Base-by-base conservation (phyloP, 2,888 invertebrate genomes). In the Nephrotoma appendiculata region DNA sequence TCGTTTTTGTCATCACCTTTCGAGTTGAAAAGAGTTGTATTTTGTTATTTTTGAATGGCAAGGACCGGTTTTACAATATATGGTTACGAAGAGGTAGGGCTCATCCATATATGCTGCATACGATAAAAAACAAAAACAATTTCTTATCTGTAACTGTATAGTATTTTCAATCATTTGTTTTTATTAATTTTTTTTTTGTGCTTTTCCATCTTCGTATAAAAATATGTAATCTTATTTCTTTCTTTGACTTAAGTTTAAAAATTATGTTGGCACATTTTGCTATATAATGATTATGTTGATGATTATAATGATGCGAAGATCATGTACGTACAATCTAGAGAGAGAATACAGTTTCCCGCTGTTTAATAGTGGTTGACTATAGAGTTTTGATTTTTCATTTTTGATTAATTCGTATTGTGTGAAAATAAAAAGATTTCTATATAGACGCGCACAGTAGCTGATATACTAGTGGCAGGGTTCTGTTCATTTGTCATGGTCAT, bases 401-500 rank as follows among this genome's bases (percentile, higher is more conserved):
- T 71, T 71, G 71, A 71, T 71, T 71, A 71, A 71, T 71, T 71
- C 31, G 71, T 71, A 71, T 71, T 71, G 71, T 71, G 71, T 71
- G 71, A 71, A 71, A 71, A 71, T 71, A 71, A 71, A 19, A 71
- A 71, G 71, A 71, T 71, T 31, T 71, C 9, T 71, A 71, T 11
- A 71, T 12, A 48, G 6, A 9, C 71, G 31, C 31, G 12, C 19
- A 85, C 85, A 85, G 85, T 85, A 85, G 85, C 85, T 85, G 85
- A 84, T 84, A 84, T 31, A 31, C 2, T n/a, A n/a, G 31, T 84
- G 84, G 42, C 84, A 84, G 43, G 44, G 86, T 44, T 45, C 44
- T 41, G 19, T 86, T 86, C 52, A 86, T 86, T 86, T 86, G 52
- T 86, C 86, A 86, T 86, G 86, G 86, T 86, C 86, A 86, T 86